Percentiles rank a stretch among this genome's conserved stretches.
Conservation (phyloP, 2,113 vertebrate species). For the Ondatra zibethicus region DNA sequence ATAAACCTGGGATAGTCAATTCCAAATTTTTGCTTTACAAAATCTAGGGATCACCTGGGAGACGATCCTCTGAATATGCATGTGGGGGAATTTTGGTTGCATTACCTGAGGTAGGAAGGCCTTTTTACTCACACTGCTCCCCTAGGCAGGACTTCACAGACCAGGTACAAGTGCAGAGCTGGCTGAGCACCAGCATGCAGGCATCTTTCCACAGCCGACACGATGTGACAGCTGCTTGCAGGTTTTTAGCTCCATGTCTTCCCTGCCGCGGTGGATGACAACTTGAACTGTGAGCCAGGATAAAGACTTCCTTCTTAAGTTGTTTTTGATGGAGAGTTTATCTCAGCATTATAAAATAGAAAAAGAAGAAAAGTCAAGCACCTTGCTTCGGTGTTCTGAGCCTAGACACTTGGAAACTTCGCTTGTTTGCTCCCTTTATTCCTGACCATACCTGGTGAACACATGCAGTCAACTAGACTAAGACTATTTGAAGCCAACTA, state of each 20-base stretch:
- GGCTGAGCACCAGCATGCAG: too few species aligned
- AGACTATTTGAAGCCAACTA: not conserved
- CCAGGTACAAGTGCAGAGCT: too few species aligned
- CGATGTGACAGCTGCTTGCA: not conserved
- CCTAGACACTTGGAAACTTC: not conserved
- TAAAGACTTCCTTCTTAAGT: not conserved
- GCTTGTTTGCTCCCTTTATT: not conserved
- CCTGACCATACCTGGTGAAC: not conserved
- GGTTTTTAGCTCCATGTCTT: not conserved
- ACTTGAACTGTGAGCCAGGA: not conserved
- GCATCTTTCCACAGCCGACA: not conserved
- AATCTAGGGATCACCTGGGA: not conserved
- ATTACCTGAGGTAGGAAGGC: not conserved
- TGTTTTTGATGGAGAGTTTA: not conserved
- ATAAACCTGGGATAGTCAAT: not conserved
- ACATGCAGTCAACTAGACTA: not conserved
- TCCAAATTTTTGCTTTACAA: not conserved
- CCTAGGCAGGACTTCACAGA: not conserved
- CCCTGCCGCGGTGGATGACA: too few species aligned
- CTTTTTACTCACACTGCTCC: fast-evolving
- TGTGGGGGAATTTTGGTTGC: not conserved
- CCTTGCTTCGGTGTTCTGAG: not conserved
- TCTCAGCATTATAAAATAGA: not conserved
- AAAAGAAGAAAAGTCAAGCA: not conserved
- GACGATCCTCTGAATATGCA: not conserved